Evolutionary conservation across 2,113 vertebrate genomes (phyloP).

Genomic region (Mus spicilegus): DNA sequence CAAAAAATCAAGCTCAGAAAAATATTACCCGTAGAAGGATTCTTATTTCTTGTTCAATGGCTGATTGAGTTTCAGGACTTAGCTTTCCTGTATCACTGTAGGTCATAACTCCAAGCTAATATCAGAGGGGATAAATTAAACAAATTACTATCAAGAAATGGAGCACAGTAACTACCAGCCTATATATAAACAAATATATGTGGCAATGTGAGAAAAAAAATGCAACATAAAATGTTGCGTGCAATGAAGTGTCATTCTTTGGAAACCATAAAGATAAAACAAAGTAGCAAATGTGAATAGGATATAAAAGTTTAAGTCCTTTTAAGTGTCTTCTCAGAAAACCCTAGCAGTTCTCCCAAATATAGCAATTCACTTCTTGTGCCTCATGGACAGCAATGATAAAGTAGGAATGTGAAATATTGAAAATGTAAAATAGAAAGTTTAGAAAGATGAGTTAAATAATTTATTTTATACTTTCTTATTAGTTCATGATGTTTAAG

Average conservation of each 20-base stretch:
- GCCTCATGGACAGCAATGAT: neutral
- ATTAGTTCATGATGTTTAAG: slow-evolving; percentile 6
- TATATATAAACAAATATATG: neutral
- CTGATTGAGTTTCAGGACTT: slow-evolving; percentile 97
- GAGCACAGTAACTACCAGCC: slow-evolving; percentile 26
- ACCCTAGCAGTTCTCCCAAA: slow-evolving; percentile 5
- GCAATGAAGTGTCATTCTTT: slow-evolving; percentile 9
- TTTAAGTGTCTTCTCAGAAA: slow-evolving; percentile 21
- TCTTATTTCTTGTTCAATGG: slow-evolving; percentile 97
- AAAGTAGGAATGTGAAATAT: neutral
- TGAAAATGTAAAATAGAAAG: neutral
- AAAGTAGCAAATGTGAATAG: neutral
- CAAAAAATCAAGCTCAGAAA: slow-evolving; percentile 38
- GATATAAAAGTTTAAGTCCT: neutral
- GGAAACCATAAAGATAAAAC: slow-evolving; percentile 42
- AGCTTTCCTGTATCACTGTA: slow-evolving; percentile 93
- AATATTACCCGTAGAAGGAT: slow-evolving; percentile 91
- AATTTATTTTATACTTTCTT: neutral
- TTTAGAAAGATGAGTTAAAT: neutral
- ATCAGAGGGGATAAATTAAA: slow-evolving; percentile 51
- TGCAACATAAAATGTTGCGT: neutral
- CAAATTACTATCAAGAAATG: neutral
- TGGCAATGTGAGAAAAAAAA: neutral
- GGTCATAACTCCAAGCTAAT: slow-evolving; percentile 99
- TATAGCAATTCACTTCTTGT: neutral